phyloP scores from a whole-genome alignment of 2,888 invertebrate species.

The Sinhomidia bicolor region DNA sequence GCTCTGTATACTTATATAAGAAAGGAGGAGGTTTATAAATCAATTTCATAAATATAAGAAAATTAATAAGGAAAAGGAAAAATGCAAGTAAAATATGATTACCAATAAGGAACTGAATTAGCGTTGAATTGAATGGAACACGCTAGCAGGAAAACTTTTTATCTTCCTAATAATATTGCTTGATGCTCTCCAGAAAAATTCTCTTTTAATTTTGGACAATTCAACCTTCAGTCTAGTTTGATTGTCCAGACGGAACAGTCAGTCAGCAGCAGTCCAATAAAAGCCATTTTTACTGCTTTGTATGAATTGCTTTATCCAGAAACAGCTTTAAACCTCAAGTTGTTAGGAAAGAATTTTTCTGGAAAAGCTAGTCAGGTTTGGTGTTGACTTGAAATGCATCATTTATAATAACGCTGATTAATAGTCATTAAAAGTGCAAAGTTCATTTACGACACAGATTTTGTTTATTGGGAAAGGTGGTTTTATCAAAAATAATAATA shows the following conservation, averaged over 20 bases:
- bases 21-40: too few relatives aligned
- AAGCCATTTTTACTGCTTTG: not conserved
- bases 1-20: too few relatives aligned
- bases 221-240: constrained; percentile 7
- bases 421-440: too few relatives aligned
- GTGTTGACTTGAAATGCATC: constrained; percentile 14
- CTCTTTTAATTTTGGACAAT: not conserved
- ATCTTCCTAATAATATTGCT: too few relatives aligned
- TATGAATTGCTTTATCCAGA: constrained; percentile 9
- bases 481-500: not conserved
- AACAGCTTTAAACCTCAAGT: not conserved
- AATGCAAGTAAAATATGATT: not conserved
- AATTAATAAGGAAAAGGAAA: constrained; percentile 8
- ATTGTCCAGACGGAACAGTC: constrained; percentile 13
- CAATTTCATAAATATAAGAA: too few relatives aligned
- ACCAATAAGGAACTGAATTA: constrained; percentile 1
- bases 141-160: not conserved
- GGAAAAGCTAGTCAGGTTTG: constrained; percentile 44
- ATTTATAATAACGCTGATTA: too few relatives aligned
- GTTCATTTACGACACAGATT: too few relatives aligned
- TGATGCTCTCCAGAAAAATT: not conserved
- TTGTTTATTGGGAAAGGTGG: not conserved
- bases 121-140: not conserved
- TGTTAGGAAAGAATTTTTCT: not conserved
- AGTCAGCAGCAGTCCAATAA: constrained; percentile 19